Conservation (phyloP, 2,888 invertebrate species). For the Smittia aterrima region DNA sequence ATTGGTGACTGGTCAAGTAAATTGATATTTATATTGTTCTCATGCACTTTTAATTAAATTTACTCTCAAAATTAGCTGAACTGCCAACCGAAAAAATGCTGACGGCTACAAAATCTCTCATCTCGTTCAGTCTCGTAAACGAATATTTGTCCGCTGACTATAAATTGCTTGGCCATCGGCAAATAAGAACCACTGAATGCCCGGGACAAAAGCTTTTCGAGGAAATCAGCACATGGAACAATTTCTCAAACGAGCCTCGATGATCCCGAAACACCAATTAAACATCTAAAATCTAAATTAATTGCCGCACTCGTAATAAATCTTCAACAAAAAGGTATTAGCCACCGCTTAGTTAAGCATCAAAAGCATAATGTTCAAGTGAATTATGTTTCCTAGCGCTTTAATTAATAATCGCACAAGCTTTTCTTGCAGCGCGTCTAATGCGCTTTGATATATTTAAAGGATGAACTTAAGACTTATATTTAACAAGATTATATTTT, state of each 20-base stretch:
- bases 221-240: constrained; percentile 64
- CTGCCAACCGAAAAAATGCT: constrained; percentile 62
- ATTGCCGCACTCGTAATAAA: background rate
- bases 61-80: constrained; percentile 52
- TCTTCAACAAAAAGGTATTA: constrained; percentile 3
- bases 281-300: background rate
- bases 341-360: background rate
- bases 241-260: constrained; percentile 53
- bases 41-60: background rate
- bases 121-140: constrained; percentile 61
- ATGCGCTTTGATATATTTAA: constrained; percentile 16
- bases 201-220: constrained; percentile 63
- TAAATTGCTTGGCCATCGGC: constrained; percentile 64
- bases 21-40: constrained; percentile 46
- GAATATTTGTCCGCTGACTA: constrained; percentile 62
- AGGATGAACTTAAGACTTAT: background rate
- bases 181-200: constrained; percentile 64
- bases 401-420: constrained; percentile 1
- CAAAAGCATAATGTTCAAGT: background rate
- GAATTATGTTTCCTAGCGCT: background rate
- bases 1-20: constrained; percentile 72
- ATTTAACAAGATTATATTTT: background rate
- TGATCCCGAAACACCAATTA: constrained; percentile 44
- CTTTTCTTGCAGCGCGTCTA: background rate
- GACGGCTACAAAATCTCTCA: constrained; percentile 59